Percentiles rank a stretch among this genome's conserved stretches.
Conservation (phyloP, 2,888 invertebrate genomes). For the Netelia inedita region DNA sequence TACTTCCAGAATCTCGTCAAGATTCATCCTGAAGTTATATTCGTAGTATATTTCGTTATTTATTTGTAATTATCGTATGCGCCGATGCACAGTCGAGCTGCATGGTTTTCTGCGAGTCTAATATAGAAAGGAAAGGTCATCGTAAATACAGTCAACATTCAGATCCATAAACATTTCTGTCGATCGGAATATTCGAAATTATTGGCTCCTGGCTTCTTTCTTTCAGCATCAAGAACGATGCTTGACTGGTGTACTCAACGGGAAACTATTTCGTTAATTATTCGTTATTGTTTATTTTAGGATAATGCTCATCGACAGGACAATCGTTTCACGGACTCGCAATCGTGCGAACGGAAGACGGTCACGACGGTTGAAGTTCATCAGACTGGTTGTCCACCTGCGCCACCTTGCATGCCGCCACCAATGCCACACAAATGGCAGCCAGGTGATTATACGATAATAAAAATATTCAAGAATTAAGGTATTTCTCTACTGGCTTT, state of each 20-base stretch:
- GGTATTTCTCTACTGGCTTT: not conserved
- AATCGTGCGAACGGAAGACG: slow-evolving; percentile 87
- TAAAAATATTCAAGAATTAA: not conserved
- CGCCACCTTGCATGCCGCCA: slow-evolving; percentile 82
- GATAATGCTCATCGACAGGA: slow-evolving; percentile 78
- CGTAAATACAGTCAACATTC: not conserved
- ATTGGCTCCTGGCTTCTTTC: too few relatives aligned
- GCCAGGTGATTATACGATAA: slow-evolving; percentile 75
- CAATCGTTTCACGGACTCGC: slow-evolving; percentile 74
- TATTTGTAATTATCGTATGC: slow-evolving; percentile 53
- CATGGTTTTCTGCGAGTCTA: too few relatives aligned
- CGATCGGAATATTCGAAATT: too few relatives aligned
- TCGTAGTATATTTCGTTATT: slow-evolving; percentile 27
- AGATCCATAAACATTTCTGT: too few relatives aligned
- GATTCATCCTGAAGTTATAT: slow-evolving; percentile 9
- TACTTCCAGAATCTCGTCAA: slow-evolving; percentile 20
- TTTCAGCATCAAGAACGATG: too few relatives aligned
- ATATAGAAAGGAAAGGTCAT: not conserved
- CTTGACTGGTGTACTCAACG: not conserved
- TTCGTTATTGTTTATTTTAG: slow-evolving; percentile 65
- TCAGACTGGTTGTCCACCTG: slow-evolving; percentile 84
- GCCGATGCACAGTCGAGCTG: slow-evolving; percentile 14
- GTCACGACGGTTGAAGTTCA: slow-evolving; percentile 92
- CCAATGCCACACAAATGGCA: slow-evolving; percentile 83
- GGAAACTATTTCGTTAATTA: not conserved